Conservation (phyloP, 2,113 vertebrate genomes). For the Phainopepla nitens region DNA sequence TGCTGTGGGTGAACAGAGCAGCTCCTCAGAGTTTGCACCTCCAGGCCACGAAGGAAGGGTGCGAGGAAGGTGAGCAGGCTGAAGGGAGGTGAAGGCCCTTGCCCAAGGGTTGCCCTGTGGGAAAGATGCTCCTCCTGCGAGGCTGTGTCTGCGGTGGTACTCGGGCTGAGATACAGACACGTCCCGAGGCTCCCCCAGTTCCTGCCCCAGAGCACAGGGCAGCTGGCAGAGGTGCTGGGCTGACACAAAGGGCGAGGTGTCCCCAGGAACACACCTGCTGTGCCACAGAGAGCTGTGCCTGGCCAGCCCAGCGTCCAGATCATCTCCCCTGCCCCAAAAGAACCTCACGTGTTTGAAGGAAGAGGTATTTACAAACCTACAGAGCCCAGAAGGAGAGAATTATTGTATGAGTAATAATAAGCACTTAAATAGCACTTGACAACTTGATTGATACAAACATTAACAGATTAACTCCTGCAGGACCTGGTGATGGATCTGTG, state of each 20-base stretch:
- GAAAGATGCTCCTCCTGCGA: accelerated
- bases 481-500: conserved; percentile 45
- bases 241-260: not conserved
- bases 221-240: accelerated
- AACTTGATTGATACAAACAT: conserved; percentile 62
- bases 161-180: accelerated
- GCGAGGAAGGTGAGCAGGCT: accelerated
- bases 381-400: conserved; percentile 28
- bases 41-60: not conserved
- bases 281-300: not conserved
- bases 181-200: accelerated
- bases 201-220: accelerated
- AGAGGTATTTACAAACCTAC: conserved; percentile 8
- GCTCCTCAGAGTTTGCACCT: not conserved
- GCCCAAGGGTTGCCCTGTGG: not conserved
- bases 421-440: conserved; percentile 57
- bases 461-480: conserved; percentile 58
- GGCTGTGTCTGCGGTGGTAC: accelerated
- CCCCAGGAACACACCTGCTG: not conserved
- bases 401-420: conserved; percentile 63
- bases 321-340: not conserved
- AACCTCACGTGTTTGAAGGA: not conserved
- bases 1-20: not conserved
- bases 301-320: not conserved
- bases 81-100: not conserved